Evolutionary conservation across 1,140 invertebrate species (phyloP).

Genomic region (Caenorhabditis remanei): DNA sequence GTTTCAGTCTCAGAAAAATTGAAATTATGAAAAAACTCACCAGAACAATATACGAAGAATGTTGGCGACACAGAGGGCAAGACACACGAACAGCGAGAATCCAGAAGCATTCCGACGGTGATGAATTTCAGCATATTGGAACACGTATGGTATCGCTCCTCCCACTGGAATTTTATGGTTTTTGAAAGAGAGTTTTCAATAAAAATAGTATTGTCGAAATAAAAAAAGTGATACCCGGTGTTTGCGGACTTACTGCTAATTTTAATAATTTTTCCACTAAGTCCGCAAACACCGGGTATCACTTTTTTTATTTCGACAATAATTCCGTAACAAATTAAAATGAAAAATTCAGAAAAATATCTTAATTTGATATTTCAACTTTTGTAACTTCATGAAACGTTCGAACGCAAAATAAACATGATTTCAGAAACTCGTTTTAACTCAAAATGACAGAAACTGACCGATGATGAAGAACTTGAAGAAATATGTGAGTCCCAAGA

Average conservation of each 20-base stretch:
- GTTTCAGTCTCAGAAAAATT: background rate
- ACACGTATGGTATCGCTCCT: slow-evolving; percentile 77
- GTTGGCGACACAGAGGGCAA: slow-evolving; percentile 93
- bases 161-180: slow-evolving; percentile 54
- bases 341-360: too few relatives aligned
- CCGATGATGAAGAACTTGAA: slow-evolving; percentile 64
- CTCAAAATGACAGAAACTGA: slow-evolving; percentile 36
- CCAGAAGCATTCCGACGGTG: slow-evolving; percentile 80
- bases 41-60: slow-evolving; percentile 96
- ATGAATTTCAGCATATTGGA: slow-evolving; percentile 72
- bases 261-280: too few relatives aligned
- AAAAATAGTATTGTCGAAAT: too few relatives aligned
- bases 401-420: background rate
- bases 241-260: too few relatives aligned
- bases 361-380: too few relatives aligned
- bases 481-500: slow-evolving; percentile 45
- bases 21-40: slow-evolving; percentile 81
- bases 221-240: too few relatives aligned
- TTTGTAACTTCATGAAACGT: too few relatives aligned
- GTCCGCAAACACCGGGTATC: too few relatives aligned
- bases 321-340: too few relatives aligned
- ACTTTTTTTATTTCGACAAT: too few relatives aligned
- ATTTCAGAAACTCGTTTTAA: background rate
- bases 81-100: slow-evolving; percentile 95
- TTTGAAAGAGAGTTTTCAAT: background rate